Evolutionary conservation across 2,888 invertebrate genomes (phyloP).

Genomic region (Euplexia lucipara): DNA sequence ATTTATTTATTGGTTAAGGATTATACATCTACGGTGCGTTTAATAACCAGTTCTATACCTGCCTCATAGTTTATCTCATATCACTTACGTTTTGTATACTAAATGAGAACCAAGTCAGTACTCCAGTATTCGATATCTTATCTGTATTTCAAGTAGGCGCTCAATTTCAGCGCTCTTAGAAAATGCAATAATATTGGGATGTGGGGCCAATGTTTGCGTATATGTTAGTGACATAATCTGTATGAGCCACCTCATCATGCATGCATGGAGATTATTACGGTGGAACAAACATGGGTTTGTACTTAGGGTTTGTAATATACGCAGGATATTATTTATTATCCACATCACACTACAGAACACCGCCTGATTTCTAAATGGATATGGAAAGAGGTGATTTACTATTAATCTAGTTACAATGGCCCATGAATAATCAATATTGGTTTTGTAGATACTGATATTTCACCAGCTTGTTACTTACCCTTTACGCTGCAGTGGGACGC

Average conservation of each 20-base stretch:
- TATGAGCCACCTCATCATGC: conserved; percentile 2
- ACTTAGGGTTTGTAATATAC: conserved; percentile 17
- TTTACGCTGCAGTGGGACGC: too few relatives aligned
- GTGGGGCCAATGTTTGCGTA: conserved; percentile 4
- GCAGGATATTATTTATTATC: conserved; percentile 14
- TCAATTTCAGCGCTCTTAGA: conserved; percentile 19
- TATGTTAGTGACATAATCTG: conserved; percentile 2
- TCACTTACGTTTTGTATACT: conserved; percentile 28
- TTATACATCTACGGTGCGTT: conserved; percentile 5
- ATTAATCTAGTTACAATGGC: not conserved
- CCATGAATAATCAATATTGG: not conserved
- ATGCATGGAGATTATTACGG: conserved; percentile 14
- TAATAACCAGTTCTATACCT: conserved; percentile 7
- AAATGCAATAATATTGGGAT: not conserved
- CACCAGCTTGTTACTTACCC: not conserved
- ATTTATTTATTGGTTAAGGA: conserved; percentile 19
- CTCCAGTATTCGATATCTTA: conserved; percentile 38
- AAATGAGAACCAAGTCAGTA: conserved; percentile 25
- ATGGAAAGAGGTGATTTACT: not conserved
- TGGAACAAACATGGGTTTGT: conserved; percentile 13
- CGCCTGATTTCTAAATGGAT: not conserved
- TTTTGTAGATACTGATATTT: not conserved
- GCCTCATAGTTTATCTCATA: conserved; percentile 16
- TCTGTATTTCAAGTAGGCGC: conserved; percentile 18
- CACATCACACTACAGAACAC: not conserved